Conservation (phyloP, 2,888 invertebrate species). For the Melanostoma scalare region DNA sequence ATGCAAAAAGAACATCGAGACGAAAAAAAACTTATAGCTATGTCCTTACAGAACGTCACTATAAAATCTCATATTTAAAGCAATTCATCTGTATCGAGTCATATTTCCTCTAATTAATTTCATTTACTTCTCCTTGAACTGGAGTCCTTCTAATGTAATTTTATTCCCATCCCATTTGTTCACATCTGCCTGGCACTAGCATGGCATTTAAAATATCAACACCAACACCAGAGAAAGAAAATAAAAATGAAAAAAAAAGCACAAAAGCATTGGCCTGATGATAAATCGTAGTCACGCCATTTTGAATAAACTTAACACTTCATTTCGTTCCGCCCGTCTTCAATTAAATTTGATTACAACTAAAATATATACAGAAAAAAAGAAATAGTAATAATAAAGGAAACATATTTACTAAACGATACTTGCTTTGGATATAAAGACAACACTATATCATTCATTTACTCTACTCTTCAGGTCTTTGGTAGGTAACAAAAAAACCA, state of each 20-base stretch:
- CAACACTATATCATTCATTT: constrained; percentile 60
- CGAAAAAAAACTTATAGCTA: too few relatives aligned
- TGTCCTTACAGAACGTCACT: neutral
- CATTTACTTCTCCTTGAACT: constrained; percentile 9
- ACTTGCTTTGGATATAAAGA: constrained; percentile 44
- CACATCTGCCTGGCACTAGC: constrained; percentile 20
- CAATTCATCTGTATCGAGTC: neutral
- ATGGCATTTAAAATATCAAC: neutral
- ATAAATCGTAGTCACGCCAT: constrained; percentile 63
- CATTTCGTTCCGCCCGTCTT: constrained; percentile 50
- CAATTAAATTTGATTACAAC: constrained; percentile 40
- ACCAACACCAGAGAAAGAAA: neutral
- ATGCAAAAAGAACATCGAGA: too few relatives aligned
- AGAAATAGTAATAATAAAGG: constrained; percentile 7
- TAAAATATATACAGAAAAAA: constrained; percentile 4
- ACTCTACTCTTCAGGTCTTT: constrained; percentile 3
- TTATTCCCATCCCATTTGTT: constrained; percentile 42
- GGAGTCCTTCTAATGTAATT: constrained; percentile 28
- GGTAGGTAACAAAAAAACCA: constrained; percentile 1
- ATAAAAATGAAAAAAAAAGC: constrained; percentile 9
- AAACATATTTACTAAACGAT: constrained; percentile 68
- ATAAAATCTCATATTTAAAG: neutral
- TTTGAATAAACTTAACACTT: constrained; percentile 70
- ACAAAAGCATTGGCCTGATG: constrained; percentile 53
- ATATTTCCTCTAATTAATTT: constrained; percentile 37